A percentile compares a stretch with the other conserved stretches of the same genome.
These are phyloP conservation scores for Penaeus monodon DNA, from an alignment of 2,888 invertebrate species.

Conservation along the genomic window DNA sequence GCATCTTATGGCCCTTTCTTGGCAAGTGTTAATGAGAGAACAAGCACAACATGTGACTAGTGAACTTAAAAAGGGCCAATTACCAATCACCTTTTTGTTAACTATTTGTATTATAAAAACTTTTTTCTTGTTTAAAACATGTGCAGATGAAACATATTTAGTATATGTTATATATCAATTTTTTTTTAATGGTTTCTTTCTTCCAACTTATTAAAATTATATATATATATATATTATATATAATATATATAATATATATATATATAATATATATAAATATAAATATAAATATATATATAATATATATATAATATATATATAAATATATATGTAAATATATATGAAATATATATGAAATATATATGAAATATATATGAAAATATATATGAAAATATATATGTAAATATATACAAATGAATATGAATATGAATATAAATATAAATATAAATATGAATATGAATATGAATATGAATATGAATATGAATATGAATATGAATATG, in stretches of 20 bases:
- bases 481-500: not conserved
- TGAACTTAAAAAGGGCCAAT: no score
- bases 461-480: not conserved
- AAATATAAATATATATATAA: not conserved
- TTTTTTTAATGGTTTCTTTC: conserved; percentile 72
- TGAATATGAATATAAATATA: not conserved
- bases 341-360: no score
- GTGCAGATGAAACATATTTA: no score
- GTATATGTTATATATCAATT: not conserved
- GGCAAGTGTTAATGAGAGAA: no score
- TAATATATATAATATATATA: not conserved
- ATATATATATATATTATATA: not conserved
- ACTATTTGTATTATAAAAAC: no score
- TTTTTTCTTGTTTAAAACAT: no score
- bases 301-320: conserved; percentile 8
- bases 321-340: not conserved
- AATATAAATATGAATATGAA: no score
- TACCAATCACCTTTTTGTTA: no score
- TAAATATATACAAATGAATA: not conserved
- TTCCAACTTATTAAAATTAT: conserved; percentile 7
- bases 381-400: no score
- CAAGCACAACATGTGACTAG: no score
- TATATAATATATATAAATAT: conserved; percentile 1
- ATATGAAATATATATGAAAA: no score
- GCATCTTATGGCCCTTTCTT: no score